Percentiles rank a stretch among this genome's conserved stretches.
Conservation (phyloP, 1,140 invertebrate genomes). For the Epicauta chinensis region DNA sequence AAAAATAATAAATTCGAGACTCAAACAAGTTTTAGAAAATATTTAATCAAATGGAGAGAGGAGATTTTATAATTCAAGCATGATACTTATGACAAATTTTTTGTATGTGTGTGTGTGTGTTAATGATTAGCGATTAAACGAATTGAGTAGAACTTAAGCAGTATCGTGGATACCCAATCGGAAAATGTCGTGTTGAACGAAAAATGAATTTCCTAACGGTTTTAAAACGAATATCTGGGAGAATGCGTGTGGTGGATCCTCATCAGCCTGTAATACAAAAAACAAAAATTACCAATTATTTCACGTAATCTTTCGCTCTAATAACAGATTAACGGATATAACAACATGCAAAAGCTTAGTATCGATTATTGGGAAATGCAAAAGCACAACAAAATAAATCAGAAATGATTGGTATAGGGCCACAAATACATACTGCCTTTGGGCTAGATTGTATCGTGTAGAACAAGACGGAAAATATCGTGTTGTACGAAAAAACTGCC, state of each 20-base stretch:
- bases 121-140: too few relatives aligned
- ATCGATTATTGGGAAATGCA: background rate
- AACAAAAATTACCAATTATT: background rate
- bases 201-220: constrained; percentile 75
- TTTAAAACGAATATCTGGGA: constrained; percentile 87
- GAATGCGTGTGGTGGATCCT: constrained; percentile 87
- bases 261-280: constrained; percentile 71
- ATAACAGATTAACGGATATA: too few relatives aligned
- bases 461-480: constrained; percentile 81
- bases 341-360: background rate
- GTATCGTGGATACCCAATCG: constrained; percentile 82
- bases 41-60: constrained; percentile 17
- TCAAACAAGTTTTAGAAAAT: constrained; percentile 24
- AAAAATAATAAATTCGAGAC: constrained; percentile 1
- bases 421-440: constrained; percentile 24
- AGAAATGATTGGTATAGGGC: background rate
- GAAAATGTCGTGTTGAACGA: constrained; percentile 90
- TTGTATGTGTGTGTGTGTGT: too few relatives aligned
- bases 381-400: constrained; percentile 4
- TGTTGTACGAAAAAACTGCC: constrained; percentile 86
- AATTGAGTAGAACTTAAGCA: constrained; percentile 39
- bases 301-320: background rate
- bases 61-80: constrained; percentile 18
- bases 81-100: constrained; percentile 11
- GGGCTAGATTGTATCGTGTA: constrained; percentile 61